Evolutionary conservation across 2,888 invertebrate genomes (phyloP).

Genomic region (Dendrolimus pini): DNA sequence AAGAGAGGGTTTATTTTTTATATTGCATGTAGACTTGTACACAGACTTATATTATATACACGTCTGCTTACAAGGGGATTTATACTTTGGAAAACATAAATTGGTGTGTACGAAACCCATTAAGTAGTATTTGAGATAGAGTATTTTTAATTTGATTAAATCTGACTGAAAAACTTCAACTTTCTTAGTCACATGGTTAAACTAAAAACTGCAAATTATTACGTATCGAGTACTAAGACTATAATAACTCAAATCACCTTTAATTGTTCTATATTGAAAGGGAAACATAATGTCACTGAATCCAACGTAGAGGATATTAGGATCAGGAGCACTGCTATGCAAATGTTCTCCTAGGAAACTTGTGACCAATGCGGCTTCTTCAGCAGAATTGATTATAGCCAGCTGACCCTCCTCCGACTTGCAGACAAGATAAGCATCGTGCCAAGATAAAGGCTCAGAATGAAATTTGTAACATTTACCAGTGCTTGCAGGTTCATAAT

Average conservation of each 20-base stretch:
- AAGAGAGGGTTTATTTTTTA: too few species aligned
- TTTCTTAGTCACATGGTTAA: too few species aligned
- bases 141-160: too few species aligned
- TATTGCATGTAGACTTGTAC: too few species aligned
- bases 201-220: too few species aligned
- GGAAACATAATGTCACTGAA: conserved; percentile 45
- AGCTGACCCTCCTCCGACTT: conserved; percentile 35
- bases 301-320: conserved; percentile 37
- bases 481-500: conserved; percentile 23
- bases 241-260: conserved; percentile 19
- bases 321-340: conserved; percentile 32
- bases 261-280: conserved; percentile 39
- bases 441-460: conserved; percentile 37
- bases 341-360: conserved; percentile 33
- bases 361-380: conserved; percentile 36
- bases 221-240: too few species aligned
- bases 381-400: conserved; percentile 35
- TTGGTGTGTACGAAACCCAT: too few species aligned
- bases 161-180: too few species aligned
- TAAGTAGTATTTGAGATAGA: too few species aligned
- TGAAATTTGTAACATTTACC: conserved; percentile 47
- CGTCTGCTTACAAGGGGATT: too few species aligned
- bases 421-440: conserved; percentile 39
- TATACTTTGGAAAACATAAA: too few species aligned
- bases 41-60: too few species aligned